phyloP scores from a whole-genome alignment of 23 tunicate genomes.

The Styela plicata region DNA sequence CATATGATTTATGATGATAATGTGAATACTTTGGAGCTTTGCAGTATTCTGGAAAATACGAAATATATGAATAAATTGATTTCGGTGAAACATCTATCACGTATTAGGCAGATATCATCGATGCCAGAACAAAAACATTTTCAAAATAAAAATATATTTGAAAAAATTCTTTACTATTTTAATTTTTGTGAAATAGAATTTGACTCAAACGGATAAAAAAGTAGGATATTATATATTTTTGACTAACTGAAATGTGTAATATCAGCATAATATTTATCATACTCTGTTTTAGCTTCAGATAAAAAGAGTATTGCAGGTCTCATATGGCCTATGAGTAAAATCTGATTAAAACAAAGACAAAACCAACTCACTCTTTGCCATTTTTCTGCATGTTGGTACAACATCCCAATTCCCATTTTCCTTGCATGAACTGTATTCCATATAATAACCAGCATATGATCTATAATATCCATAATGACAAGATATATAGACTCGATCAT shows the following conservation, averaged over 20 bases:
- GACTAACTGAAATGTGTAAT: too few relatives aligned
- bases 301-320: too few relatives aligned
- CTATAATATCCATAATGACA: slow-evolving; percentile 19
- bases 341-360: too few relatives aligned
- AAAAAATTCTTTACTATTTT: neutral
- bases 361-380: slow-evolving; percentile 13
- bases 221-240: neutral
- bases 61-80: neutral
- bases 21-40: neutral
- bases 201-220: too few relatives aligned
- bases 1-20: slow-evolving; percentile 20
- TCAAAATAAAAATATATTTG: too few relatives aligned
- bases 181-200: too few relatives aligned
- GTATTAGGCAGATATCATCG: neutral
- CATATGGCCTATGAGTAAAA: too few relatives aligned
- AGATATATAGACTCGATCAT: slow-evolving; percentile 13
- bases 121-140: neutral
- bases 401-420: slow-evolving; percentile 22
- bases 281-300: too few relatives aligned
- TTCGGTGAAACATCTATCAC: neutral
- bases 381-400: slow-evolving; percentile 18
- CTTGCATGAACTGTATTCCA: slow-evolving; percentile 25
- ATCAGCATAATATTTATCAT: too few relatives aligned
- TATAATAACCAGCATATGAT: neutral
- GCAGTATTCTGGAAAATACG: slow-evolving; percentile 24